Conservation (phyloP, 2,113 vertebrate species). For the Caloenas nicobarica region DNA sequence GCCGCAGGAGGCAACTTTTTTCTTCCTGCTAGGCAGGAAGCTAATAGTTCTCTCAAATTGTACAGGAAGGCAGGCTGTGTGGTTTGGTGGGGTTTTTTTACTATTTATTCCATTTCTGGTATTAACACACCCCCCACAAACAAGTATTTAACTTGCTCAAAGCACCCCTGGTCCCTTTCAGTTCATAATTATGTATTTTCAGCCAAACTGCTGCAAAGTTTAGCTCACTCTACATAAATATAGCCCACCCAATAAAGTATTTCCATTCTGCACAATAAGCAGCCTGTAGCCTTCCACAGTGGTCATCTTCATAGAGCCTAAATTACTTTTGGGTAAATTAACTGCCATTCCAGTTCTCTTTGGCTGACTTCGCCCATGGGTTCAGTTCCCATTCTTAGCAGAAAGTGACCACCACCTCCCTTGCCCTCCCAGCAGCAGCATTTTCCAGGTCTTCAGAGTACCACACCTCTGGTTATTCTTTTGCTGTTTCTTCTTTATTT, state of each 20-base stretch:
- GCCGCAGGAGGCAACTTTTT: slow-evolving; percentile 40
- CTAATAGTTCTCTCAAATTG: background rate
- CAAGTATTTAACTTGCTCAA: background rate
- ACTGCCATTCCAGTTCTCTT: background rate
- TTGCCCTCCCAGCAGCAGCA: background rate
- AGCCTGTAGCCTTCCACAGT: background rate
- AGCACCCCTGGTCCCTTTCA: background rate
- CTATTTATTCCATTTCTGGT: background rate
- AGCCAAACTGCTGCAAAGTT: background rate
- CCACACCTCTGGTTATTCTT: background rate
- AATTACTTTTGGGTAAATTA: background rate
- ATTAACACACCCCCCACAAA: background rate
- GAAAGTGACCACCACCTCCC: background rate
- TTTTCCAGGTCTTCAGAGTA: background rate
- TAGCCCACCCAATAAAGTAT: background rate
- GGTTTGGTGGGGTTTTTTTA: background rate
- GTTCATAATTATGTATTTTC: background rate
- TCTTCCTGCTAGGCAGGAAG: slow-evolving; percentile 52
- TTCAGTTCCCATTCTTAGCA: background rate
- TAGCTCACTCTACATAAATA: background rate
- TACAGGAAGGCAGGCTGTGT: slow-evolving; percentile 15
- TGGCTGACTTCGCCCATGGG: background rate
- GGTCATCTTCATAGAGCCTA: background rate
- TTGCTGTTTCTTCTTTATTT: background rate
- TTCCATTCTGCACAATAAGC: background rate